These are phyloP conservation scores for Ametastegia equiseti DNA, from an alignment of 2,888 invertebrate genomes.

Conservation along the genomic window DNA sequence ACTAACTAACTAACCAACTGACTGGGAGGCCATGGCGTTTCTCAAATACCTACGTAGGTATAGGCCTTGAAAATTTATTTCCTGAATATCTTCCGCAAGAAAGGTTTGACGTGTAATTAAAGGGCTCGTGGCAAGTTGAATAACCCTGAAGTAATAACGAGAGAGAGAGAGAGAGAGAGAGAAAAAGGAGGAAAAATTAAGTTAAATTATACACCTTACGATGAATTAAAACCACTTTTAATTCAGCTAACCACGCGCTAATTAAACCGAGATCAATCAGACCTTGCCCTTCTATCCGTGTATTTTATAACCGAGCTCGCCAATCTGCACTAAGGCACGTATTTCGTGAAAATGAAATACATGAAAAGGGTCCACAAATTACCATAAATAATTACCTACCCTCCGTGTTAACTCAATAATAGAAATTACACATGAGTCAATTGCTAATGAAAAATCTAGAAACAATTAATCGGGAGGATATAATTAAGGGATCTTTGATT, in stretches of 20 bases:
- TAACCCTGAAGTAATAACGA: not conserved
- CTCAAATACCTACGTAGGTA: not conserved
- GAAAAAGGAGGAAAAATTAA: not conserved
- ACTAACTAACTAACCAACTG: too few species aligned
- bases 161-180: not conserved
- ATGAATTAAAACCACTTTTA: slow-evolving; percentile 7
- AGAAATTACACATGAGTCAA: too few species aligned
- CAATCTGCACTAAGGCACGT: not conserved
- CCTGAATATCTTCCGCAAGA: slow-evolving; percentile 20
- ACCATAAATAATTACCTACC: too few species aligned
- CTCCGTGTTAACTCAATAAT: too few species aligned
- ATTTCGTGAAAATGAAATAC: too few species aligned
- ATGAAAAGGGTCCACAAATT: too few species aligned
- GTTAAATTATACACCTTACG: not conserved
- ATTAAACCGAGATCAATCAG: slow-evolving; percentile 24
- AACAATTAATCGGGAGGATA: too few species aligned
- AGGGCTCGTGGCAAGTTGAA: slow-evolving; percentile 10
- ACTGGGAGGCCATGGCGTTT: too few species aligned
- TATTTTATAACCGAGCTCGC: not conserved
- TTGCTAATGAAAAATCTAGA: too few species aligned
- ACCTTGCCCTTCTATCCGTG: not conserved
- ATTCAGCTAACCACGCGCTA: not conserved
- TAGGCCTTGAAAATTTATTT: slow-evolving; percentile 17
- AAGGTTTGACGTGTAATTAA: slow-evolving; percentile 30
- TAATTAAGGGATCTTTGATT: too few species aligned